Evolutionary conservation across 1,140 invertebrate genomes (phyloP).

Genomic region (Bemisia tabaci): DNA sequence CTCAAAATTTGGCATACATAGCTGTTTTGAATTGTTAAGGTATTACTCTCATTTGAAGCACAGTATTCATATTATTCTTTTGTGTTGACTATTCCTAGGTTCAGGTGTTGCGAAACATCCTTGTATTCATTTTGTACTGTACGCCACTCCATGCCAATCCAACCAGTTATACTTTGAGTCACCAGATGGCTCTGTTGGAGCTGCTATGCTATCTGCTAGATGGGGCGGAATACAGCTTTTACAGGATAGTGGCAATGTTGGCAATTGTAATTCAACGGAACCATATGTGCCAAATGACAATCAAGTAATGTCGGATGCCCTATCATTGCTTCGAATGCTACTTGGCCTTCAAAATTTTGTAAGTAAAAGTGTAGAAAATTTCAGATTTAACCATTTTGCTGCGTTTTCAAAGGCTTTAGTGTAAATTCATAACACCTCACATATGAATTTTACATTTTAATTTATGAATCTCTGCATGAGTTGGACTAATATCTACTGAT

Average conservation of each 20-base stretch:
- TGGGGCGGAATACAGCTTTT: conserved; percentile 79
- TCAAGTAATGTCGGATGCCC: conserved; percentile 57
- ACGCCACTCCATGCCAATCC: conserved; percentile 54
- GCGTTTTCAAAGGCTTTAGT: no score
- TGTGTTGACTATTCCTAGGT: conserved; percentile 12
- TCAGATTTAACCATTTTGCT: no score
- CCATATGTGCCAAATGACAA: conserved; percentile 38
- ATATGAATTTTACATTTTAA: no score
- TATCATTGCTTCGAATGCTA: conserved; percentile 61
- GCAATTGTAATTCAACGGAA: conserved; percentile 33
- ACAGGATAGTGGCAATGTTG: conserved; percentile 47
- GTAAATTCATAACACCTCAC: no score
- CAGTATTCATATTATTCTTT: conserved; percentile 9
- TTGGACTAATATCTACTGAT: no score
- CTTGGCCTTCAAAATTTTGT: conserved; percentile 46
- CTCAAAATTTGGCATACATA: no score
- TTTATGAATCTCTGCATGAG: no score
- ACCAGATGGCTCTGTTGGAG: conserved; percentile 32
- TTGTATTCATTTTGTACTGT: conserved; percentile 71
- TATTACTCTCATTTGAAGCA: conserved; percentile 10
- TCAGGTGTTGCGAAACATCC: conserved; percentile 69
- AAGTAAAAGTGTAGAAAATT: no score
- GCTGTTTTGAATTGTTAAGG: no score
- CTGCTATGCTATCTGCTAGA: conserved; percentile 72
- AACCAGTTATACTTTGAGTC: conserved; percentile 61